Base-by-base conservation (phyloP, 2,888 invertebrate species). In the Neocrepidodera transversa region DNA sequence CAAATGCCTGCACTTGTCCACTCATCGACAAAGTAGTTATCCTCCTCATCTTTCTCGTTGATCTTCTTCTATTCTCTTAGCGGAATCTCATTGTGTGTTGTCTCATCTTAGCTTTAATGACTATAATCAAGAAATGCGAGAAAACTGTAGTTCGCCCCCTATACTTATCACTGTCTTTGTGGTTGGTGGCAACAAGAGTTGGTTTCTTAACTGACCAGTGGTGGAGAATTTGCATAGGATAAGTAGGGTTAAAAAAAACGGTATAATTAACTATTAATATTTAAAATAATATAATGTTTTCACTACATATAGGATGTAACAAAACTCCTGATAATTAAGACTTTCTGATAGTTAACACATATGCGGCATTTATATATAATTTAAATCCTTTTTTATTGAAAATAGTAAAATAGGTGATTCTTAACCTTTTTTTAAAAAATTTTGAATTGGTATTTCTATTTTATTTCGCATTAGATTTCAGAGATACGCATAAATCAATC, bases 401-500 rank as follows among this genome's bases (percentile, higher is more conserved):
- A n/a, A n/a, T n/a, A n/a, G n/a, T n/a, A n/a, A n/a, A n/a, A n/a
- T n/a, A n/a, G n/a, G n/a, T n/a, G n/a, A n/a, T n/a, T n/a, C n/a
- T n/a, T n/a, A n/a, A n/a, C n/a, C n/a, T n/a, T n/a, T n/a, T n/a
- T n/a, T n/a, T n/a, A n/a, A n/a, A n/a, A n/a, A n/a, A n/a, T n/a
- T n/a, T n/a, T n/a, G n/a, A n/a, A n/a, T n/a, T n/a, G n/a, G n/a
- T n/a, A n/a, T n/a, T n/a, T n/a, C n/a, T n/a, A n/a, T n/a, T n/a
- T n/a, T 16, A 20, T 42, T 42, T 42, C 20, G 20, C 10, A 62
- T 69, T 68, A 66, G 69, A 72, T 72, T 72, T 71, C 70, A 64
- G 61, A 70, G 66, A 69, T 70, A 71, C 70, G 70, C 71, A 71
- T 72, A 72, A 72, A 73, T 73, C 73, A 72, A 72, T 72, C 71